Conservation (phyloP, 2,888 invertebrate species). For the Ceratothoa steindachneri region DNA sequence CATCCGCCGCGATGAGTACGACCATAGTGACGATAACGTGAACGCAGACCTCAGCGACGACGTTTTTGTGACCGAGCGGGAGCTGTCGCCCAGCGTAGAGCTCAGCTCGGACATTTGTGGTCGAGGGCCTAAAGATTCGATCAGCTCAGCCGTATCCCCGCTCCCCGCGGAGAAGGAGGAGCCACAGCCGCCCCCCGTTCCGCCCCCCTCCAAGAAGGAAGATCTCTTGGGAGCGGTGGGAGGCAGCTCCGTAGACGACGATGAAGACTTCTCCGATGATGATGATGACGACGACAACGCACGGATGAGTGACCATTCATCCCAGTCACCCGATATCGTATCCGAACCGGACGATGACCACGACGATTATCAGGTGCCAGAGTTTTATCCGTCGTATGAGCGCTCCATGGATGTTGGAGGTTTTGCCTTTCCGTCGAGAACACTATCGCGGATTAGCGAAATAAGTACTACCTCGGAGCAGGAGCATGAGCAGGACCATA, state of each 20-base stretch:
- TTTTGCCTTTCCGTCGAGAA: constrained; percentile 46
- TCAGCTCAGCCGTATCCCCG: background rate
- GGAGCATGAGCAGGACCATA: constrained; percentile 46
- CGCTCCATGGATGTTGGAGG: constrained; percentile 42
- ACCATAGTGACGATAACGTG: constrained; percentile 17
- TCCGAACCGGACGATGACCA: constrained; percentile 46
- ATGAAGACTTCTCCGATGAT: constrained; percentile 25
- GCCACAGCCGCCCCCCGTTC: too few species aligned
- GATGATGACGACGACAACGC: constrained; percentile 45
- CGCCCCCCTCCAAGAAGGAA: constrained; percentile 24
- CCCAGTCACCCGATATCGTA: constrained; percentile 45
- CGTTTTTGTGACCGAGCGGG: constrained; percentile 10
- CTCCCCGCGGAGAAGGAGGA: background rate
- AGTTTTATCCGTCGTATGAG: constrained; percentile 38
- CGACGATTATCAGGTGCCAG: constrained; percentile 45
- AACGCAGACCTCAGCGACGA: constrained; percentile 4
- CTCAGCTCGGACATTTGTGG: background rate
- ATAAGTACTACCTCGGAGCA: constrained; percentile 66
- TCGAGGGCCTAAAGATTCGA: constrained; percentile 9
- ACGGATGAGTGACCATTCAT: constrained; percentile 46
- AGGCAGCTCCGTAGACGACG: constrained; percentile 25
- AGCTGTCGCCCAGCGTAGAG: background rate
- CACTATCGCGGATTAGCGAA: constrained; percentile 67
- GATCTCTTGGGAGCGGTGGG: constrained; percentile 38
- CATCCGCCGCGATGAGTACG: background rate